Percentiles rank a stretch among this genome's conserved stretches.
Evolutionary conservation across 2,113 vertebrate genomes (phyloP).

Genomic region (Strigops habroptila): DNA sequence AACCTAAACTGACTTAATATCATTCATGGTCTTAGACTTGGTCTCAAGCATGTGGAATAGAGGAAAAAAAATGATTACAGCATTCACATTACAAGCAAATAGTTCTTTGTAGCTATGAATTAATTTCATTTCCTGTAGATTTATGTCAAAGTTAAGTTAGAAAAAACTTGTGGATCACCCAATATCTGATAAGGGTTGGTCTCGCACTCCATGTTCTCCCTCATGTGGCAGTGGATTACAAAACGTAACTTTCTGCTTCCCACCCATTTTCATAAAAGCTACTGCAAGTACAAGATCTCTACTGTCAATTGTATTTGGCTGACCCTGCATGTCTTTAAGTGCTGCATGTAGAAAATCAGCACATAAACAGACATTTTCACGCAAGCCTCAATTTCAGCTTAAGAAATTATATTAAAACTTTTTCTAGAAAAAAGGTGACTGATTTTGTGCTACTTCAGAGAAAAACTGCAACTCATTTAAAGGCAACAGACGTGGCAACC

Average conservation of each 20-base stretch:
- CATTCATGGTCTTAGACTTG: background rate
- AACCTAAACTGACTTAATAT: background rate
- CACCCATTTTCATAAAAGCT: background rate
- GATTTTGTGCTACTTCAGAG: background rate
- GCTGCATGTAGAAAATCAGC: background rate
- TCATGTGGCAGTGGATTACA: accelerated
- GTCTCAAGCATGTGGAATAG: background rate
- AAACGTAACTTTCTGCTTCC: background rate
- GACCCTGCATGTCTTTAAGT: background rate
- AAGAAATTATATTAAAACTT: background rate
- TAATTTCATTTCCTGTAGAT: background rate
- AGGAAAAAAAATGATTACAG: background rate
- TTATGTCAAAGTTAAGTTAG: background rate
- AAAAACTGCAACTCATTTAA: background rate
- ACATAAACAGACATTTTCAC: background rate
- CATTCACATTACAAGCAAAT: background rate
- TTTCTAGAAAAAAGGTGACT: background rate
- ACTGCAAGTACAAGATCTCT: background rate
- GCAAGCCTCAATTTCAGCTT: background rate
- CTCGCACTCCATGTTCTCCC: background rate
- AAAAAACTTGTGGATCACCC: background rate
- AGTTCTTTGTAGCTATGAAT: background rate
- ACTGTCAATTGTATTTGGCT: background rate
- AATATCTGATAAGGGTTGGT: background rate
- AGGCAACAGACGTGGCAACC: background rate